Conservation (phyloP, 2,888 invertebrate genomes). For the Drosophila anceps region DNA sequence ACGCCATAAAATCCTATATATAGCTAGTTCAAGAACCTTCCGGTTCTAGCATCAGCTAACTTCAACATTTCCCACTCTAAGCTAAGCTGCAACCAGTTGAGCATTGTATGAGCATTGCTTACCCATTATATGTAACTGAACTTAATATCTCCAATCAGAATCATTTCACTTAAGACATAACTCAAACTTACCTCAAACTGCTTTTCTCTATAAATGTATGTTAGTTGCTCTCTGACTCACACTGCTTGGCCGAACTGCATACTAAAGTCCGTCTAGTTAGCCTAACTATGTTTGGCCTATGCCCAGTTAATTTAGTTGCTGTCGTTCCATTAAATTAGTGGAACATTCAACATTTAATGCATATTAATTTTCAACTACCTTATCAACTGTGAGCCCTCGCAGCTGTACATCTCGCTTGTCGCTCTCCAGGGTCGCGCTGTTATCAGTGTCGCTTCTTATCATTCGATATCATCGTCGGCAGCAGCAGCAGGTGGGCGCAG, state of each 20-base stretch:
- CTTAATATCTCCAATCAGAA: neutral
- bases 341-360: conserved; percentile 54
- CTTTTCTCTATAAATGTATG: neutral
- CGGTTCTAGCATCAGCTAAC: no score
- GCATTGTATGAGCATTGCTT: neutral
- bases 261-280: neutral
- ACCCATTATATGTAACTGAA: neutral
- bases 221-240: neutral
- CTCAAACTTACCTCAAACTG: neutral
- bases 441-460: conserved; percentile 66
- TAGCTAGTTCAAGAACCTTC: no score
- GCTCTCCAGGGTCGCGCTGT: conserved; percentile 16
- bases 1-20: no score
- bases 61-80: neutral
- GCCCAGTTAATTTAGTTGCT: neutral
- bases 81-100: neutral
- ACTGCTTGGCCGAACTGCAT: neutral
- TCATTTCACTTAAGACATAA: neutral
- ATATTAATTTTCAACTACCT: conserved; percentile 62
- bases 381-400: conserved; percentile 23
- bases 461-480: conserved; percentile 46
- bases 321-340: conserved; percentile 30
- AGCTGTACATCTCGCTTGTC: conserved; percentile 24
- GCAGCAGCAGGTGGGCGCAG: neutral
- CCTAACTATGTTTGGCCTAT: neutral